A percentile compares a stretch with the other conserved stretches of the same genome.
phyloP scores from a whole-genome alignment of 2,797 vertebrate species.

The Pangasius krempfi region DNA sequence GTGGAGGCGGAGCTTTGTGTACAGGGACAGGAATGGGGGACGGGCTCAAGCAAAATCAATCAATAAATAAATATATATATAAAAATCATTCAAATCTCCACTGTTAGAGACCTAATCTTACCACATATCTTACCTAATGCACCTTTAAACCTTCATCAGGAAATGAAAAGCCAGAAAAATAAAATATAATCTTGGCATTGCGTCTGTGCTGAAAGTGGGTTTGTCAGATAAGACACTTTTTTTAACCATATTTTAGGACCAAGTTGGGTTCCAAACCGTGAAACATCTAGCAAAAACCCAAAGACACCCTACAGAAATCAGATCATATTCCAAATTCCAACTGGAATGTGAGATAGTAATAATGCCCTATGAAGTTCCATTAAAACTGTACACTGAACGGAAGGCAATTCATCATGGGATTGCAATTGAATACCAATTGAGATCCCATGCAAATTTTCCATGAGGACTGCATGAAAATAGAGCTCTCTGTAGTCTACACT shows the following conservation, averaged over 20 bases:
- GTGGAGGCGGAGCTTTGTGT: neutral
- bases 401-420: conserved; percentile 16
- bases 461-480: conserved; percentile 4
- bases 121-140: neutral
- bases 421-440: conserved; percentile 13
- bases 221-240: neutral
- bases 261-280: neutral
- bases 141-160: neutral
- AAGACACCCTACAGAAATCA: neutral
- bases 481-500: neutral
- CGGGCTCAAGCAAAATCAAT: neutral
- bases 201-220: neutral
- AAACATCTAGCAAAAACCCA: neutral
- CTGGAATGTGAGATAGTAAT: neutral
- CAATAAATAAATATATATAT: too few relatives aligned
- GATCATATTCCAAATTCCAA: neutral
- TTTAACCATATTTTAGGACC: neutral
- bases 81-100: neutral
- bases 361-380: neutral
- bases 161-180: neutral
- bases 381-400: neutral
- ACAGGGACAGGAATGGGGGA: neutral
- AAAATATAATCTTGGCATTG: neutral
- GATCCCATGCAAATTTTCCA: neutral
- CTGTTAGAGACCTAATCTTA: neutral